phyloP scores from a whole-genome alignment of 2,113 vertebrate species.

The Apodemus sylvaticus region DNA sequence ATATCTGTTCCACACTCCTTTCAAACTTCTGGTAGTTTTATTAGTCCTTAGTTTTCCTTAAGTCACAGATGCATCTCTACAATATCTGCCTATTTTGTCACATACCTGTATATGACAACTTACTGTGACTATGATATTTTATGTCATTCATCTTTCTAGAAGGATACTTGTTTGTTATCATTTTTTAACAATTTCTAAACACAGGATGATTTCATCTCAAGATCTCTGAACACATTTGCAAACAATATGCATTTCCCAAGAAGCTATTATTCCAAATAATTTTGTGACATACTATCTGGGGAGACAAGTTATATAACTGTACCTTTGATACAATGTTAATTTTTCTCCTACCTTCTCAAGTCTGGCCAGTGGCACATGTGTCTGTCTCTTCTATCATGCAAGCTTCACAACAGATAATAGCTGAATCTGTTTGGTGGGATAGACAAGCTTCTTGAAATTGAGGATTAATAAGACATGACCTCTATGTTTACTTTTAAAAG shows the following conservation, averaged over 20 bases:
- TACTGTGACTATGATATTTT: not conserved
- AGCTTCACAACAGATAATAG: not conserved
- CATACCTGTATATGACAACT: not conserved
- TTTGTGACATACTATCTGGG: not conserved
- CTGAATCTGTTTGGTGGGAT: not conserved
- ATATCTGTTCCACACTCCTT: not conserved
- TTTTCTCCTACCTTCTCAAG: not conserved
- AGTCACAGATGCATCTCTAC: not conserved
- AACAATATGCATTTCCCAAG: not conserved
- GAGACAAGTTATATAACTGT: not conserved
- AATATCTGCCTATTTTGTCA: not conserved
- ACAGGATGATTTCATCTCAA: not conserved
- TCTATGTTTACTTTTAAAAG: not conserved
- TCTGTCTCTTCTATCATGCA: not conserved
- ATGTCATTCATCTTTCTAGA: not conserved
- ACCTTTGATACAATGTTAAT: too few relatives aligned
- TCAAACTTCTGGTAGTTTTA: not conserved
- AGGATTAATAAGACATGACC: accelerated
- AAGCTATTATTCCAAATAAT: not conserved
- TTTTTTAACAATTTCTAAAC: not conserved
- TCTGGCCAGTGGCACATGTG: not conserved
- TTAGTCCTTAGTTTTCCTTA: not conserved
- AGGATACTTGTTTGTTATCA: not conserved
- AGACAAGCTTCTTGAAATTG: not conserved
- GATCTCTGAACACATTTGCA: not conserved